Evolutionary conservation across 2,797 vertebrate species (phyloP).

Genomic region (Hephaestus fuliginosus): DNA sequence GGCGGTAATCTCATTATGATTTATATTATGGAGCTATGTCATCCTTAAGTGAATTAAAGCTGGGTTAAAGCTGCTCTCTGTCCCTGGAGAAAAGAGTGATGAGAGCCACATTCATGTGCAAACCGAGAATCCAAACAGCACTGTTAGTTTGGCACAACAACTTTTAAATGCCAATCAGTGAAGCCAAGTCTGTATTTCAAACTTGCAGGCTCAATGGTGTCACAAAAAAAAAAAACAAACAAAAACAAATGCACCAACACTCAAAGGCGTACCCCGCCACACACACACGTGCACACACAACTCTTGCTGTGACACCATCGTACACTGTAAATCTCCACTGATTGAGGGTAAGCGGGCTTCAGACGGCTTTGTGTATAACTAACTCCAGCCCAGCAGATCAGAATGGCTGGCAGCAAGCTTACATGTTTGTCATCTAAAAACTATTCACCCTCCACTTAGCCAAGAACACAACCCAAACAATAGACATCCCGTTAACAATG

Average conservation of each 20-base stretch:
- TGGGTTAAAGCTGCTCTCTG: constrained; percentile 17
- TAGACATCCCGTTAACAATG: constrained; percentile 85
- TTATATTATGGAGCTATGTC: constrained; percentile 11
- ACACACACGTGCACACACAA: constrained; percentile 16
- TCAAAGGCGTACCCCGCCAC: constrained; percentile 29
- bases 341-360: constrained; percentile 64
- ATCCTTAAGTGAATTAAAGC: constrained; percentile 16
- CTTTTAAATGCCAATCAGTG: constrained; percentile 58
- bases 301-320: constrained; percentile 54
- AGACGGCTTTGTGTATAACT: constrained; percentile 65
- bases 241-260: constrained; percentile 19
- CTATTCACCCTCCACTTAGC: constrained; percentile 84
- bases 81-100: constrained; percentile 44
- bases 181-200: constrained; percentile 56
- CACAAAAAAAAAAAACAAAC: constrained; percentile 35
- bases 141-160: constrained; percentile 35
- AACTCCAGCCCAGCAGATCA: constrained; percentile 77
- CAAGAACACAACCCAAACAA: constrained; percentile 88
- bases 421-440: constrained; percentile 88
- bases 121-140: constrained; percentile 45
- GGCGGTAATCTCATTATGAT: constrained; percentile 10
- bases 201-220: constrained; percentile 48
- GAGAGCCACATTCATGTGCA: constrained; percentile 39
- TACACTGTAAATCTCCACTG: constrained; percentile 63
- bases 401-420: constrained; percentile 81